These are phyloP conservation scores for Solenopsis fugax DNA, from an alignment of 1,140 invertebrate genomes.

Conservation along the genomic window DNA sequence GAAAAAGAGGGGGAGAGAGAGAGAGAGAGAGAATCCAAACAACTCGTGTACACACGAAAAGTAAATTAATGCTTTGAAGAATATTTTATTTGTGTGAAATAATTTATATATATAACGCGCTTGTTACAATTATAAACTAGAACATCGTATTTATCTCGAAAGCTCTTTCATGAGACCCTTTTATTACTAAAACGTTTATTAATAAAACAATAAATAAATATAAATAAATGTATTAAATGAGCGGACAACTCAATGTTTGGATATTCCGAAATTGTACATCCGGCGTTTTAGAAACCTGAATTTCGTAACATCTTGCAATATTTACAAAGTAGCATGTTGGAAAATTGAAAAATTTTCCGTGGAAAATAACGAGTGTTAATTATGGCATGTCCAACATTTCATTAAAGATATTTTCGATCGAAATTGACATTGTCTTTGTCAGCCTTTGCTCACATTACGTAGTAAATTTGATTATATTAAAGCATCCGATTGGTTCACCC, in stretches of 20 bases:
- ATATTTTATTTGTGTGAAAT: constrained; percentile 6
- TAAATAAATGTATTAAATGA: constrained; percentile 11
- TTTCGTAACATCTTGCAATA: background rate
- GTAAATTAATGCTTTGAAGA: constrained; percentile 34
- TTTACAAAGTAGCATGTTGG: background rate
- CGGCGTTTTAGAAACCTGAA: background rate
- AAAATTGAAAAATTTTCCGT: background rate
- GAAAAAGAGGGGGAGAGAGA: background rate
- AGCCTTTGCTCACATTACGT: background rate
- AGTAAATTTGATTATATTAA: background rate
- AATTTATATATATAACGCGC: background rate
- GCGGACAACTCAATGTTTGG: background rate
- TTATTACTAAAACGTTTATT: background rate
- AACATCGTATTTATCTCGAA: background rate
- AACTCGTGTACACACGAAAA: background rate
- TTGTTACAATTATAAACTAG: constrained; percentile 3
- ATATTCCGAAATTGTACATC: background rate
- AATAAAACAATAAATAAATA: constrained; percentile 3
- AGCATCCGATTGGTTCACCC: constrained; percentile 7
- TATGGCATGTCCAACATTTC: background rate
- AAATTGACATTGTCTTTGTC: background rate
- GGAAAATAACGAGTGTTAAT: background rate
- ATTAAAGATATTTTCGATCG: background rate
- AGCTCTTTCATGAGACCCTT: background rate
- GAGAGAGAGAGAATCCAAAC: too few species aligned